Percentiles rank a stretch among this genome's conserved stretches.
phyloP scores from a whole-genome alignment of 2,888 invertebrate species.

The Celastrina argiolus region DNA sequence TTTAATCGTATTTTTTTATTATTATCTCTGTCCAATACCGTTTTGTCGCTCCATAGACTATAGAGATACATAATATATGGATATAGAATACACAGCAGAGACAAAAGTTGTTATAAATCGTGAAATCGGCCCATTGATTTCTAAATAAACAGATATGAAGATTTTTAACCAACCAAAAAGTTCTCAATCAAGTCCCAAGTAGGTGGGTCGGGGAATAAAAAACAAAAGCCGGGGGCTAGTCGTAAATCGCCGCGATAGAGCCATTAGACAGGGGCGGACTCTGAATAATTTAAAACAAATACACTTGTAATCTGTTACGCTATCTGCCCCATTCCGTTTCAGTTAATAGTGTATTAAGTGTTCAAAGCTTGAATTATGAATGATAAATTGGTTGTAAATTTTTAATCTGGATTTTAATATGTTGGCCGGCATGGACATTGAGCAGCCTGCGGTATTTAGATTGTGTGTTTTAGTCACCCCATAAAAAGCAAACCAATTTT shows the following conservation, averaged over 20 bases:
- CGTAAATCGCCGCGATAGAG: constrained; percentile 71
- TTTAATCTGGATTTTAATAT: constrained; percentile 7
- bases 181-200: constrained; percentile 54
- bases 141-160: not conserved
- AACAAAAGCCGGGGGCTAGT: constrained; percentile 55
- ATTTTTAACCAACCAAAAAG: constrained; percentile 7
- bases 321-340: constrained; percentile 57
- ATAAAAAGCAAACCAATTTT: too few species aligned
- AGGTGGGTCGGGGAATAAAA: constrained; percentile 51
- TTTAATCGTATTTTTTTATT: too few species aligned
- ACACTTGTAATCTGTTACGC: constrained; percentile 71
- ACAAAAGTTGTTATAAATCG: too few species aligned
- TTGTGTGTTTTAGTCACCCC: not conserved
- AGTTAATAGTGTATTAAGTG: constrained; percentile 42
- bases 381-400: constrained; percentile 17
- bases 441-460: not conserved
- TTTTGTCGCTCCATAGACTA: too few species aligned
- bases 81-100: too few species aligned
- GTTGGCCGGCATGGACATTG: too few species aligned
- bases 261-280: constrained; percentile 74
- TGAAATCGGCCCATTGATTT: too few species aligned
- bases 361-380: constrained; percentile 14
- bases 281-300: constrained; percentile 77
- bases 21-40: too few species aligned
- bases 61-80: too few species aligned